Evolutionary conservation across 2,797 vertebrate genomes (phyloP), one percentile per base, ranked within the genome.

Genomic region (Xenopus petersii): DNA sequence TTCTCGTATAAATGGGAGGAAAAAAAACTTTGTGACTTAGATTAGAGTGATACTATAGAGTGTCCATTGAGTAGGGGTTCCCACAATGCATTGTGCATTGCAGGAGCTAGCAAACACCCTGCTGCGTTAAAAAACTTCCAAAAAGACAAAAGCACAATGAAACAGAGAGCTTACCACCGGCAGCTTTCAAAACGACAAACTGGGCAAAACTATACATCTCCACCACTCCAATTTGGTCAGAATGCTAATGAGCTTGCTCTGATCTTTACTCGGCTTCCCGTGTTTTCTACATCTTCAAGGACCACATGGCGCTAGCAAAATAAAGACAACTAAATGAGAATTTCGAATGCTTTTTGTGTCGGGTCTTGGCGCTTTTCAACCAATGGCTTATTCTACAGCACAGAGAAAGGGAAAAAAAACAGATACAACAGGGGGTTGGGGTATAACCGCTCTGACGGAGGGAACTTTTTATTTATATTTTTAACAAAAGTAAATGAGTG

Each of bases 301-400:
- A 97, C 95, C 97, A 93, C 96, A 96, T 96, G 95, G 94, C 82
- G 95, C 94, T 95, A 89, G 91, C 92, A 93, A 95, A 96, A 98
- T 97, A 96, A 98, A 96, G 96, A 98, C 95, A 94, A 94, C 94
- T 96, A 98, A 98, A 98, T 98, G 97, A 97, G 96, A 97, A 97
- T 96, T 96, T 94, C 91, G 89, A 96, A 92, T 89, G 91, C 93
- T 95, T 95, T 95, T 94, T 95, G 93, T 93, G 93, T 92, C 85
- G 85, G 85, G 86, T 87, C 91, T 88, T 88, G 85, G 88, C 88
- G 91, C 92, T 91, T 94, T 94, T 94, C 93, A 94, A 89, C 87
- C 88, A 82, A 90, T 86, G 90, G 92, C 93, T 93, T 93, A 93
- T 94, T 93, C 93, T 91, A 46, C 87, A 87, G 90, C 85, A 91